phyloP scores from a whole-genome alignment of 2,797 vertebrate species.

The Macropodus opercularis region DNA sequence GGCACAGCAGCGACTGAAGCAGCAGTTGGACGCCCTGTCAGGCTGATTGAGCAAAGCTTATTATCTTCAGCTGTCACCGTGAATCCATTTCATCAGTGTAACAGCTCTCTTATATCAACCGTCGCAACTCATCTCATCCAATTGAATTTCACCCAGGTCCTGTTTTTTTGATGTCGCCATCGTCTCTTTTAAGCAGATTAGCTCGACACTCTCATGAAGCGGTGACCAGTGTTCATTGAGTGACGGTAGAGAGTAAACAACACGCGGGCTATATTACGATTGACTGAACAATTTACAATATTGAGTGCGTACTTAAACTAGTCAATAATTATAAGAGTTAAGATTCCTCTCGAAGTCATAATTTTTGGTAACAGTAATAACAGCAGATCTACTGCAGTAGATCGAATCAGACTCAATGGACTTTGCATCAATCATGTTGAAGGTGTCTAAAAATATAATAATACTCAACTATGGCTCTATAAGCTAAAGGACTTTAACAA shows the following conservation, averaged over 20 bases:
- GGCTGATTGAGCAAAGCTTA: slow-evolving; percentile 80
- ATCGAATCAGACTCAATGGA: too few relatives aligned
- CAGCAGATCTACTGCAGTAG: too few relatives aligned
- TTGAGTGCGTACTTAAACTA: background rate
- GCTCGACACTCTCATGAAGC: slow-evolving; percentile 56
- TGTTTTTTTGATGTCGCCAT: slow-evolving; percentile 66
- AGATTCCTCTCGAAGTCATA: background rate
- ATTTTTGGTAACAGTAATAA: too few relatives aligned
- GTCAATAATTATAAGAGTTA: background rate
- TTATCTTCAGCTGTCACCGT: slow-evolving; percentile 77
- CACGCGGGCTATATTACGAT: background rate
- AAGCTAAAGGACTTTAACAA: too few relatives aligned
- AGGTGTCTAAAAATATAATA: too few relatives aligned
- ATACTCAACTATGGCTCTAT: too few relatives aligned
- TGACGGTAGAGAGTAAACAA: slow-evolving; percentile 46
- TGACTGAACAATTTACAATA: slow-evolving; percentile 11
- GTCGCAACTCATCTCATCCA: slow-evolving; percentile 76
- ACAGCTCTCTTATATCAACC: slow-evolving; percentile 70
- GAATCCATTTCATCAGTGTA: slow-evolving; percentile 77
- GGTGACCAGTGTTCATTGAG: slow-evolving; percentile 50
- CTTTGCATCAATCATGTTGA: too few relatives aligned
- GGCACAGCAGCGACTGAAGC: slow-evolving; percentile 55
- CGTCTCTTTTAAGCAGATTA: slow-evolving; percentile 75
- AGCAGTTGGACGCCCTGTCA: slow-evolving; percentile 65
- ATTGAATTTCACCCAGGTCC: slow-evolving; percentile 65